Percentiles rank a stretch among this genome's conserved stretches.
Conservation (phyloP, 92 coral and sea anemone species). For the Phenganax stokvisi region DNA sequence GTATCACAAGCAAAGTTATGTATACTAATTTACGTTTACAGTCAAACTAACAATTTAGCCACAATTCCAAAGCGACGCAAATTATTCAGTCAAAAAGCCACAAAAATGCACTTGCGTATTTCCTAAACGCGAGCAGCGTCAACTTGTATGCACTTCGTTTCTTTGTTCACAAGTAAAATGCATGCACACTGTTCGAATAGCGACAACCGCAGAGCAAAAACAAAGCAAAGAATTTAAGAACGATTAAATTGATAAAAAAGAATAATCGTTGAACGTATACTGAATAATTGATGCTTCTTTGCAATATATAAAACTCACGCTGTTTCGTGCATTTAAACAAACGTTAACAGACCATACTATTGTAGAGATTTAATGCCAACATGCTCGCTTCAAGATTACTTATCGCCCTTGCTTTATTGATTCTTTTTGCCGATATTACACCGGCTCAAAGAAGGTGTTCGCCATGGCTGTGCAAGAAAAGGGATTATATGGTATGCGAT, state of each 20-base stretch:
- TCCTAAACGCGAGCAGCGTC: neutral
- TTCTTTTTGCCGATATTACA: neutral
- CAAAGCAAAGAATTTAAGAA: slow-evolving; percentile 13
- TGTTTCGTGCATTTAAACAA: neutral
- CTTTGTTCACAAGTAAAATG: neutral
- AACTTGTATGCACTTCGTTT: neutral
- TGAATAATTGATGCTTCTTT: slow-evolving; percentile 2
- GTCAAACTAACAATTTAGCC: too few relatives aligned
- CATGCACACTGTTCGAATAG: slow-evolving; percentile 6
- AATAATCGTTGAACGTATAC: neutral
- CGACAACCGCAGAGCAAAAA: slow-evolving; percentile 14
- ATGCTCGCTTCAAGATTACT: neutral
- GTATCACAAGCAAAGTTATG: too few relatives aligned
- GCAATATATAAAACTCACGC: slow-evolving; percentile 12
- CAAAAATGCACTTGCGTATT: neutral
- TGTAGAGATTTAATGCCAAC: neutral
- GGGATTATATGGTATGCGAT: neutral
- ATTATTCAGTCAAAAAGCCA: neutral
- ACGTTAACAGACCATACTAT: neutral
- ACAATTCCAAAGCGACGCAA: too few relatives aligned
- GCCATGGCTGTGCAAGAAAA: neutral
- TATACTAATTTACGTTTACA: too few relatives aligned
- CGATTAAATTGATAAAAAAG: slow-evolving; percentile 15
- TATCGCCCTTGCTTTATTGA: neutral
- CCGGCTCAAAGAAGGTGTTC: neutral